These are phyloP conservation scores for Steinernema khuongi DNA, from an alignment of 1,140 invertebrate species.

Conservation along the genomic window DNA sequence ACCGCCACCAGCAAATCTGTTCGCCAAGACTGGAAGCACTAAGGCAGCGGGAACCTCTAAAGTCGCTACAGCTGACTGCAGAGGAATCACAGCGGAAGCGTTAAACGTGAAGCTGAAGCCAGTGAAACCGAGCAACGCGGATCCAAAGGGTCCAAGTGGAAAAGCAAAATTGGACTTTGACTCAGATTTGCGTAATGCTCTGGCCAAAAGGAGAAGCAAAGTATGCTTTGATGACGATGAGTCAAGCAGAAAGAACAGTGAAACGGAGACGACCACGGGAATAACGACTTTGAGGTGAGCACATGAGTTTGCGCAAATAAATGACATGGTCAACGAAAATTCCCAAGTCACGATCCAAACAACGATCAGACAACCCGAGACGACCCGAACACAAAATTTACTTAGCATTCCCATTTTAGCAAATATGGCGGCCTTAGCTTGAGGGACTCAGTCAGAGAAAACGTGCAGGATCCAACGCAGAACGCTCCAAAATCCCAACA, in stretches of 20 bases:
- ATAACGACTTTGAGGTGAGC: conserved; percentile 18
- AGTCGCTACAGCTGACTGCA: conserved; percentile 26
- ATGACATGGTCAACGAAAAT: conserved; percentile 34
- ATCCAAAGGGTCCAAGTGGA: neutral
- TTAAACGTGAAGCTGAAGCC: conserved; percentile 49
- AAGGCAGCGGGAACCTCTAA: neutral
- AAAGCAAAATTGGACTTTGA: conserved; percentile 45
- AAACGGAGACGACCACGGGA: conserved; percentile 25
- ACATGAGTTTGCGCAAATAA: conserved; percentile 8
- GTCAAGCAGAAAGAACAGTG: conserved; percentile 15
- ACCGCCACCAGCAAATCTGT: conserved; percentile 36
- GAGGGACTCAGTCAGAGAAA: conserved; percentile 52
- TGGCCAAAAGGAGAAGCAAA: conserved; percentile 55
- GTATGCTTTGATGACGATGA: conserved; percentile 51
- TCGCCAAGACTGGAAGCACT: conserved; percentile 9
- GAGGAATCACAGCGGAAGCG: conserved; percentile 48
- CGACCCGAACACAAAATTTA: conserved; percentile 17
- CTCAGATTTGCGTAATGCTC: conserved; percentile 51
- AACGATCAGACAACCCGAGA: neutral
- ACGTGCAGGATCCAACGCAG: conserved; percentile 33
- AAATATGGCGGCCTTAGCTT: conserved; percentile 48
- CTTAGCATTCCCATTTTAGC: conserved; percentile 23
- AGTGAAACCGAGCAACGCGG: conserved; percentile 27
- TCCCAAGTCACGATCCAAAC: conserved; percentile 3
- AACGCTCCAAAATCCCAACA: conserved; percentile 43